Base-by-base conservation (phyloP, 1,140 invertebrate genomes). In the Bombus haemorrhoidalis region DNA sequence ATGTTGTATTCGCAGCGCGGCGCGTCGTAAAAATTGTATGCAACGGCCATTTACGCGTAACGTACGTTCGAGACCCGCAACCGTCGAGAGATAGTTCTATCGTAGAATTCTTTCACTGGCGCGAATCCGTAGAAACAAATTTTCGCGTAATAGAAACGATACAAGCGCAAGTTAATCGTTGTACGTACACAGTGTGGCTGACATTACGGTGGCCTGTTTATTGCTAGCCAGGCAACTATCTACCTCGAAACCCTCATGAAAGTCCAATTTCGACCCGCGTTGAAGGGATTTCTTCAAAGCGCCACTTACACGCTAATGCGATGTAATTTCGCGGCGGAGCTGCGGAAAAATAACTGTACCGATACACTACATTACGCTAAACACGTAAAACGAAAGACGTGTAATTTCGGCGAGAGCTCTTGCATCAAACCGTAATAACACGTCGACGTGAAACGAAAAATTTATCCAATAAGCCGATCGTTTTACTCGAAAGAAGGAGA, bases 261-360 rank as follows among this genome's bases (percentile, higher is more conserved):
- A 88, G 81, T 88, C 39, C 82, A 87, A 84, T 80, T 28, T 69
- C 28, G 39, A n/a, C 0, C 62, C 22, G 28, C 39, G 74, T 32
- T 47, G 57, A 12, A 57, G 59, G 59, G 74, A 75, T 76, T 84
- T 84, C 72, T 87, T 76, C 57, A n/a, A 79, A 87, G 68, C 25
- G 69, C 53, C 71, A 80, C 81, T 88, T 88, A 53, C 15, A 80
- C 72, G 59, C 53, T 87, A 87, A 88, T 88, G 57, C 71, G 64
- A 69, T 53, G 81, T 82, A 87, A 88, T 88, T 83, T 88, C 75
- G 66, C 75, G 59, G 8, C 28, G 73, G 37, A 59, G 37, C 64
- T 53, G 37, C 66, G 41, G 41, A 84, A 75, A 80, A 79, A 64
- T 77, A 43, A 75, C 79, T 59, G 32, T 39, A 43, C 69, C 39